Base-by-base conservation (phyloP, 2,888 invertebrate genomes). In the Mesodorylaimus sp. region DNA sequence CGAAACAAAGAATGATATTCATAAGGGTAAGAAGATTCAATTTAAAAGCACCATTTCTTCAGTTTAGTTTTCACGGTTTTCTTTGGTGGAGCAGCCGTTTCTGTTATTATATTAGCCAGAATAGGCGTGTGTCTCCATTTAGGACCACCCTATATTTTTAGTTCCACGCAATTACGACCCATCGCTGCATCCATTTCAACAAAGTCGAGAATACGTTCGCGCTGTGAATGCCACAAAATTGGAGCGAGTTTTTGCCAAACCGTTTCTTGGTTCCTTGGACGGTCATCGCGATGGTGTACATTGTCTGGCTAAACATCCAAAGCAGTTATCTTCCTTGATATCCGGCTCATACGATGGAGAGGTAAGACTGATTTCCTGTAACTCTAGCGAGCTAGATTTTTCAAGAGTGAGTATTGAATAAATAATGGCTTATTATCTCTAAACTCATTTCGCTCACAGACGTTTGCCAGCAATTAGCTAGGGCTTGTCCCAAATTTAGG, bases 291-390 rank as follows among this genome's bases (percentile, higher is more conserved):
- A 97, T 71, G 83, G 86, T 1, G 78, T 97, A 1, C 63, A 70
- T 51, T 64, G 68, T 41, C 55, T 76, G 49, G 77, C 77, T 1
- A 93, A 91, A 68, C 88, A 93, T 70, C 87, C 91, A 0, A 76
- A 73, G 29, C 73, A 75, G 43, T 71, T 97, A 10, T 82, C 88
- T 0, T 72, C 76, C 1, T 66, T 91, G 10, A 73, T 83, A 16
- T 88, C 89, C 60, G 95, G 91, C n/a, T 79, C 89, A 1, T 88
- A 81, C 65, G 91, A 97, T 70, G 97, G 97, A 19, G 88, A 95
- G 74, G 75, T 78, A 58, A 60, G 66, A 58, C 32, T 32, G 16
- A 32, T 32, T 32, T 32, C 16, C 10, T 32, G 32, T 16, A 32
- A 32, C 10, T 10, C 32, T n/a, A n/a, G n/a, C n/a, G n/a, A n/a